Evolutionary conservation across 2,888 invertebrate species (phyloP).

Genomic region (Mesochorus sp.): DNA sequence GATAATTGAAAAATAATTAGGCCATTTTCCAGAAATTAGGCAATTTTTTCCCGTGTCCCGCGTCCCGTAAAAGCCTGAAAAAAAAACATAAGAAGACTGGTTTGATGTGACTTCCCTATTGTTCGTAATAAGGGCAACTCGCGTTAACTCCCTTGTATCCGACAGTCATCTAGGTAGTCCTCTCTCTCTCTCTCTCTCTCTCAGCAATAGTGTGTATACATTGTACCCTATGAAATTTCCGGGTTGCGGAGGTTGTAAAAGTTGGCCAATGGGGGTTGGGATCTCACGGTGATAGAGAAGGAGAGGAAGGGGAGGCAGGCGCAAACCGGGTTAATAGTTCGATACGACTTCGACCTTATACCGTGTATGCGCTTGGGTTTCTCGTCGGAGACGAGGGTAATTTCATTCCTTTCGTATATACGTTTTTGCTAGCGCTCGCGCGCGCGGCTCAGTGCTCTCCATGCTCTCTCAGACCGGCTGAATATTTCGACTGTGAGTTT

Average conservation of each 20-base stretch:
- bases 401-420: constrained; percentile 62
- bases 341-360: constrained; percentile 48
- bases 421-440: not conserved
- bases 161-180: not conserved
- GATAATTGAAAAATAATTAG: too few relatives aligned
- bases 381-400: constrained; percentile 64
- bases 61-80: too few relatives aligned
- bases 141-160: not conserved
- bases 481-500: constrained; percentile 28
- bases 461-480: not conserved
- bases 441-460: not conserved
- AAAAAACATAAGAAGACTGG: too few relatives aligned
- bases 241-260: constrained; percentile 9
- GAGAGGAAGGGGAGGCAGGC: not conserved
- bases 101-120: not conserved
- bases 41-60: too few relatives aligned
- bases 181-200: not conserved
- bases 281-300: too few relatives aligned
- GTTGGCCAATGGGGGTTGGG: not conserved
- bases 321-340: constrained; percentile 54
- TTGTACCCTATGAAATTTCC: not conserved
- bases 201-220: not conserved
- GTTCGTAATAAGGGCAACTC: not conserved
- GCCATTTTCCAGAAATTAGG: too few relatives aligned
- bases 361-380: constrained; percentile 49